These are phyloP conservation scores for Cinara cedri DNA, from an alignment of 2,888 invertebrate genomes.

Conservation along the genomic window DNA sequence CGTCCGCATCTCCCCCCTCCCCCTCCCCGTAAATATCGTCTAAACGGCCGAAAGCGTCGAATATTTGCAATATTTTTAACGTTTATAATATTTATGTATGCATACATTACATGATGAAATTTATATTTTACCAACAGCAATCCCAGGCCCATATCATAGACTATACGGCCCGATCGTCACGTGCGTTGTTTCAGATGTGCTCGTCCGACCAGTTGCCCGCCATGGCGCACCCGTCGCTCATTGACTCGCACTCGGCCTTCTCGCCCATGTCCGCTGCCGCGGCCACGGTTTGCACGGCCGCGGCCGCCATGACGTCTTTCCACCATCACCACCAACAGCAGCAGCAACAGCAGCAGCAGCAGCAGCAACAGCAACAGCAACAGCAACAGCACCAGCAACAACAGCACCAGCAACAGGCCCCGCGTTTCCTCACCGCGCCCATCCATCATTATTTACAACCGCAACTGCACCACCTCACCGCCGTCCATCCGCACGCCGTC, in stretches of 20 bases:
- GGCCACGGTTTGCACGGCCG: constrained; percentile 63
- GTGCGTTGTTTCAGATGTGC: constrained; percentile 41
- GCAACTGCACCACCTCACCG: constrained; percentile 59
- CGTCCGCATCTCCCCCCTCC: too few relatives aligned
- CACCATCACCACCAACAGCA: constrained; percentile 61
- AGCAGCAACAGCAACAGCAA: constrained; percentile 29
- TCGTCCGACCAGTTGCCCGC: constrained; percentile 23
- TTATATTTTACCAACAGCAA: too few relatives aligned
- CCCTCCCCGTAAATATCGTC: too few relatives aligned
- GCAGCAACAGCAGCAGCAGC: constrained; percentile 61
- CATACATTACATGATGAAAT: too few relatives aligned
- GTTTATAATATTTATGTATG: too few relatives aligned
- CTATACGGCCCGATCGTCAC: not conserved
- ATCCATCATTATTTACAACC: constrained; percentile 62
- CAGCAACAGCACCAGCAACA: constrained; percentile 61
- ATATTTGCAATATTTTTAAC: not conserved
- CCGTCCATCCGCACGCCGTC: constrained; percentile 59
- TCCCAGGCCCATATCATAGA: too few relatives aligned
- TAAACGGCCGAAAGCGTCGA: too few relatives aligned
- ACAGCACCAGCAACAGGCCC: constrained; percentile 10
- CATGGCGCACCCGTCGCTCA: constrained; percentile 56
- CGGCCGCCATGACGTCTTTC: constrained; percentile 58
- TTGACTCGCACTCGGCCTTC: constrained; percentile 72
- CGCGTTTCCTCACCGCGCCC: constrained; percentile 62
- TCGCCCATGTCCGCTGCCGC: constrained; percentile 74